Evolutionary conservation across 2,113 vertebrate genomes (phyloP), one percentile per base, ranked within the genome.

Genomic region (Miniopterus natalensis): DNA sequence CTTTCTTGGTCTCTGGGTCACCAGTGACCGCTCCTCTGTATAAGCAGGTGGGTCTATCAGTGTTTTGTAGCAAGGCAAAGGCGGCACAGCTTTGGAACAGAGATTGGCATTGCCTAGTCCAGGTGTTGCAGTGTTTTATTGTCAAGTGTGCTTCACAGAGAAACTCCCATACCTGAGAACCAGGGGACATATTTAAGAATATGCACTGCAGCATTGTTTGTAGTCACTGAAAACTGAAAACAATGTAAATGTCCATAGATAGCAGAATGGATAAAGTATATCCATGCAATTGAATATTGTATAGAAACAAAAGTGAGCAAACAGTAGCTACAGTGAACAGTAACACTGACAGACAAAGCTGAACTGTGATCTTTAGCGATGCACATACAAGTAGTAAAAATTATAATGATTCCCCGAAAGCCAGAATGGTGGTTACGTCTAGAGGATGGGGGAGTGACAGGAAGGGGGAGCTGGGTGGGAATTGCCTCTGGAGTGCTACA

Each of bases 391-490:
- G 18, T 59, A 49, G 45, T 70, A 7, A 70, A 45, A 65, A 27
- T 49, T 27, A 29, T 36, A n/a, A 18, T 27, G 85, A 15, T 42
- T n/a, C 31, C 6, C 45, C 11, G 12, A 31, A 84, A 42, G 21
- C 61, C 14, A 15, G 53, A 5, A 0, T 0, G 8, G 2, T 1
- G 14, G 21, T 42, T 29, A 17, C 49, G n/a, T 45, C 8, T 25
- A 73, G 51, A 31, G 6, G 10, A 10, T 3, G 6, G 12, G 14
- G 77, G 8, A 1, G 5, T 13, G 21, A 61, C 11, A 3, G 2
- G 45, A 55, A n/a, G 0, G 18, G 63, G 47, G 49, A 0, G 10
- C 0, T 0, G 5, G 36, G n/a, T 1, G 7, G 40, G 14, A 12
- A 0, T 10, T 12, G 31, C 15, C 13, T 47, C n/a, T 31, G 71